Evolutionary conservation across 2,797 vertebrate species (phyloP), one percentile per base, ranked within the genome.

Genomic region (Halcyon leucocephala): DNA sequence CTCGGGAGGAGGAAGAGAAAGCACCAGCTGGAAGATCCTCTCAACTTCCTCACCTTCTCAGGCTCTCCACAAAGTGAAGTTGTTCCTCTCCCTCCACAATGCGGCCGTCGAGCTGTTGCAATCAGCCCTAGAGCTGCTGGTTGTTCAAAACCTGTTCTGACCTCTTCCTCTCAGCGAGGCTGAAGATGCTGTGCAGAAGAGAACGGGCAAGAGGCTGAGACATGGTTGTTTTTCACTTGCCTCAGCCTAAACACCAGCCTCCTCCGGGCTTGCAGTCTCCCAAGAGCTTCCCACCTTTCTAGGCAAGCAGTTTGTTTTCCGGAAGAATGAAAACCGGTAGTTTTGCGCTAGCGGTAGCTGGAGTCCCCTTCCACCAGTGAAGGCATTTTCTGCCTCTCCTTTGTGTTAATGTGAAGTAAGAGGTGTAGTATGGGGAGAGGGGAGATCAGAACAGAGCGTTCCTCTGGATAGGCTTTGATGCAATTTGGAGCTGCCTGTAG

Each of bases 401-500:
- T 81, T 35, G 33, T 85, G 22, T 74, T 67, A 25, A 60, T 11
- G 61, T 86, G 84, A 74, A 87, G 48, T 55, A 41, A 64, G 74
- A 64, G 52, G 18, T 3, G 42, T 60, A 46, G 82, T 86, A 67
- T 39, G 0, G 0, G 74, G 65, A 72, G 69, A 57, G 41, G 72
- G 72, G 33, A 89, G 67, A 78, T 48, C 9, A 49, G 84, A 78
- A 69, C 64, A 70, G 60, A 89, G 31, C 3, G 5, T 87, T 94
- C 67, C 70, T 83, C 89, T 78, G 92, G 78, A 95, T 60, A 46
- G 76, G 72, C 24, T 77, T 74, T 94, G 92, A 94, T 95, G 67
- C 66, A 89, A 77, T 97, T 96, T 94, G 62, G 48, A 92, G 74
- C 86, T 67, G 71, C 91, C 64, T 87, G 74, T 64, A 37, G 78